phyloP scores from a whole-genome alignment of 2,797 vertebrate species.

The Cirrhinus molitorella region DNA sequence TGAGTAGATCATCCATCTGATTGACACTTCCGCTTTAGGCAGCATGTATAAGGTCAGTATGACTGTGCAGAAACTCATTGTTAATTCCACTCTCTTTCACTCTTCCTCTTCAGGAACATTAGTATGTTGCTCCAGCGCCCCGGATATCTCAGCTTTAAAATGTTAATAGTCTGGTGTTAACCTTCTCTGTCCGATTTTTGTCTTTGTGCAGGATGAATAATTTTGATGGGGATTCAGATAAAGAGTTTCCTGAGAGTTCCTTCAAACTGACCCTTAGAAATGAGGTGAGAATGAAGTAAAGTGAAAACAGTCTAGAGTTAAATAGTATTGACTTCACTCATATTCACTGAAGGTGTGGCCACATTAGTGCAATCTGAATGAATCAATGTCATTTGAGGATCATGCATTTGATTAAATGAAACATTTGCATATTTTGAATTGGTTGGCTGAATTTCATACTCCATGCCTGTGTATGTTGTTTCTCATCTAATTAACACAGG shows the following conservation, averaged over 20 bases:
- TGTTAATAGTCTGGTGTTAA: not conserved
- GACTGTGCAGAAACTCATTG: constrained; percentile 15
- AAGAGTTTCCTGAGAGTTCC: not conserved
- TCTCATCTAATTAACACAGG: not conserved
- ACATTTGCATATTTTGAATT: not conserved
- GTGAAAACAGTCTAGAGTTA: not conserved
- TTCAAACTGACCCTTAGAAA: not conserved
- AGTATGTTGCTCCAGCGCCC: not conserved
- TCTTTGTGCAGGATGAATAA: not conserved
- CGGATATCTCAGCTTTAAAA: not conserved
- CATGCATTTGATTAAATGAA: not conserved
- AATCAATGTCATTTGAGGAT: not conserved
- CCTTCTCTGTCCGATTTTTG: not conserved
- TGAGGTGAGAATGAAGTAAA: not conserved
- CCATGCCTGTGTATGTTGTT: not conserved
- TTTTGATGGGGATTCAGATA: not conserved
- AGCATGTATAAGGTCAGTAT: not conserved
- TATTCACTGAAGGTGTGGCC: not conserved
- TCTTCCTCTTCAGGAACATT: constrained; percentile 13
- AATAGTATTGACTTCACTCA: not conserved
- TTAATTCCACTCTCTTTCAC: not conserved
- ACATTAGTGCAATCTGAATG: not conserved
- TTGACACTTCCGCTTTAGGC: not conserved
- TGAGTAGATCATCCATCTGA: not conserved
- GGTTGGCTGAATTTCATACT: not conserved